phyloP scores from a whole-genome alignment of 2,888 invertebrate genomes.

The Malthinus seriepunctatus region DNA sequence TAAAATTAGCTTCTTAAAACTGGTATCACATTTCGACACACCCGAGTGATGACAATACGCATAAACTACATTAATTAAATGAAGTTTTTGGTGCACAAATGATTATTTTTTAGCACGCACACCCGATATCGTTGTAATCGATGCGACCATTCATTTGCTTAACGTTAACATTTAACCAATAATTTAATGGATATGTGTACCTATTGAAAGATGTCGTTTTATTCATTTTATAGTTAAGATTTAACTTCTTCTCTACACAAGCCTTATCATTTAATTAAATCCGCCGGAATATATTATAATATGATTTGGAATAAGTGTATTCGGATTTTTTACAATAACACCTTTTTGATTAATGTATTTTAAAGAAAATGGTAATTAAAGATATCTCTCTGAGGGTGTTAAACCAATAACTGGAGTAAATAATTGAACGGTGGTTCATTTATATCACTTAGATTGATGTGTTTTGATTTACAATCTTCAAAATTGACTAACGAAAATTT shows the following conservation, averaged over 20 bases:
- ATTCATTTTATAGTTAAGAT: constrained; percentile 7
- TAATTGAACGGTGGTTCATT: no score
- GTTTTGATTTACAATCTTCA: no score
- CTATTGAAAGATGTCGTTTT: constrained; percentile 13
- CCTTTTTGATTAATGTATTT: no score
- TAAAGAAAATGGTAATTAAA: no score
- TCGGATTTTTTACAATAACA: no score
- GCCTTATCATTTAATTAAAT: constrained; percentile 2
- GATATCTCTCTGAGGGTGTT: no score
- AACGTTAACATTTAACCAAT: constrained; percentile 16
- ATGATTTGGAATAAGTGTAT: no score
- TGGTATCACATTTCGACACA: constrained; percentile 38
- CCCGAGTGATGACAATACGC: constrained; percentile 37
- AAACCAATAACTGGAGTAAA: no score
- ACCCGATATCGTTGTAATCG: constrained; percentile 18
- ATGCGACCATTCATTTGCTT: constrained; percentile 14
- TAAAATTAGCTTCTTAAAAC: constrained; percentile 39
- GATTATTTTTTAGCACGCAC: constrained; percentile 32
- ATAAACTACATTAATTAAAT: constrained; percentile 36
- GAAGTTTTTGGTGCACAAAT: constrained; percentile 30
- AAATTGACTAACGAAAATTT: no score
- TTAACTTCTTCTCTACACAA: background rate
- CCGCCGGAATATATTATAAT: background rate
- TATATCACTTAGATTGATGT: no score
- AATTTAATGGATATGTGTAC: constrained; percentile 24